Base-by-base conservation (phyloP, 2,888 invertebrate genomes). In the Rhodophaea formosa region DNA sequence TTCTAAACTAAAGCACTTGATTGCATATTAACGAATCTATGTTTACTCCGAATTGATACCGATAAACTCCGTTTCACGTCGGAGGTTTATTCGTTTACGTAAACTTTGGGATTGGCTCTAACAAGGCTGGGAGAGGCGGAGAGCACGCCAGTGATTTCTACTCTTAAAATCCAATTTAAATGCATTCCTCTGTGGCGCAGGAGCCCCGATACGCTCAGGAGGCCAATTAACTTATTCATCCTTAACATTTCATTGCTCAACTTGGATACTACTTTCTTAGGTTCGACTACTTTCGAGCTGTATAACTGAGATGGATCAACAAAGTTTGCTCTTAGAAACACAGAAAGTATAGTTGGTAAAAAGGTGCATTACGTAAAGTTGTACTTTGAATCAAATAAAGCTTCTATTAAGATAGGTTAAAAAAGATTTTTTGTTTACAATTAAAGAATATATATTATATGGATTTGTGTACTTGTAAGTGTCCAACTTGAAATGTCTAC, bases 121-220 rank as follows among this genome's bases (percentile, higher is more conserved):
- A 90, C 89, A 89, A 89, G 90, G 85, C 86, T 79, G 78, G 75
- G 79, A 80, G 80, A 82, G 82, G 84, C 82, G 80, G 81, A 74
- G 83, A 75, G 80, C 74, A 75, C 83, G 80, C 77, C 84, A 84
- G 88, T 88, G 90, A 90, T 91, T 91, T 89, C 89, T 88, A 86
- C 88, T 90, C 91, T 90, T 91, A 91, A 90, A 91, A 90, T 89
- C 90, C 90, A 90, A 91, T 91, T 91, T 91, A 91, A 91, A 91
- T 91, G 91, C 90, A 91, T 91, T 91, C 90, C 91, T 89, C 88
- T 88, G 89, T 84, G 88, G 87, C 90, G 80, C 89, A 86, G 88
- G 86, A 86, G 86, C 81, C 77, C 79, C 88, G 88, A 89, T 90
- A 88, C 88, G 83, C 89, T 86, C 85, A 77, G 69, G 88, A 84